Evolutionary conservation across 2,888 invertebrate species (phyloP), one percentile per base, ranked within the genome.

Genomic region (Clistopyga incitator): DNA sequence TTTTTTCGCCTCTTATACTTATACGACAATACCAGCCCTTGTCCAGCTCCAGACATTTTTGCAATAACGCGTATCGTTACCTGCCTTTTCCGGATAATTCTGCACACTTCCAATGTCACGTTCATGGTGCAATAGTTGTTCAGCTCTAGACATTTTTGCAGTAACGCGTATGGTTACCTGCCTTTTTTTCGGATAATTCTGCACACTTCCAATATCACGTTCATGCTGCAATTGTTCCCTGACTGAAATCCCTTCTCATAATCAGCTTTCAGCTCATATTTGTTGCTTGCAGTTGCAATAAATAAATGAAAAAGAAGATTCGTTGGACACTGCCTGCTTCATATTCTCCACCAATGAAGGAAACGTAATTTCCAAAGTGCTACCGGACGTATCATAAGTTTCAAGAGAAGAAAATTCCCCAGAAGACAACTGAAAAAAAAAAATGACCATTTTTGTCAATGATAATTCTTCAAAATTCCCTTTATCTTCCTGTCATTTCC

Each of bases 131-230:
- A 64, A 64, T 64, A 38, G 64, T 38, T 38, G 59, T 23, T 11
- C 23, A 23, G 25, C 64, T 61, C 45, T 15, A n/a, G 64, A 75
- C 70, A 70, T 75, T 75, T 75, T 70, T 34, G 25, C 68, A 68
- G 42, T 25, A 25, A 68, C 3, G 13, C 50, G 13, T 18, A 34
- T 76, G 6, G 18, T 3, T 8, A 18, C n/a, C 29, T 45, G 11
- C 54, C 45, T 54, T 74, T 47, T 13, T 45, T n/a, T n/a, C 15
- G 10, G 4, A 15, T 15, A 15, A 23, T 34, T 8, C 18, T 3
- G 3, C 29, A 10, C 25, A n/a, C 20, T 10, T 38, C 18, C 20
- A 64, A 64, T 64, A 18, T 64, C 64, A 64, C 38, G 11, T 18
- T 64, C 18, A 38, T 38, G 64, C 34, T 38, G 11, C 42, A 64